These are phyloP conservation scores for Drosophila sp. DNA, from an alignment of 1,140 invertebrate genomes.

Conservation along the genomic window DNA sequence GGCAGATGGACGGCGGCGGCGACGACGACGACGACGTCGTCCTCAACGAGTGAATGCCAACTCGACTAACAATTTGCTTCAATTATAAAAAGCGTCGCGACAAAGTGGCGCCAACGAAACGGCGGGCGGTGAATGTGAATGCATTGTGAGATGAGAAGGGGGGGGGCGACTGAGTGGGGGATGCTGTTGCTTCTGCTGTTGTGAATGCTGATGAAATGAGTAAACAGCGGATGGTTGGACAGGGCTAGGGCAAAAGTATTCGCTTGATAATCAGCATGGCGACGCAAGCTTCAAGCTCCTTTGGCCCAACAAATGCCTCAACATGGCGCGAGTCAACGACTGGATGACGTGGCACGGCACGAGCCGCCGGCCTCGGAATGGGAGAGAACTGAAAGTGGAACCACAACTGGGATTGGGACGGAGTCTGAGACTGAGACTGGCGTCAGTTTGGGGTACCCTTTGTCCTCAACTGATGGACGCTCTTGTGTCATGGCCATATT, in stretches of 20 bases:
- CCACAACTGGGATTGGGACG: not conserved
- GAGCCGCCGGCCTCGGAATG: slow-evolving; percentile 34
- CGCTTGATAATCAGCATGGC: slow-evolving; percentile 59
- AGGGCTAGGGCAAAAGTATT: slow-evolving; percentile 25
- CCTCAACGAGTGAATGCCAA: slow-evolving; percentile 67
- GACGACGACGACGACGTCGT: not conserved
- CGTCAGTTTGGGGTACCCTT: slow-evolving; percentile 14
- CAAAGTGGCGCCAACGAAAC: slow-evolving; percentile 75
- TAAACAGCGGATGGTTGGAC: slow-evolving; percentile 59
- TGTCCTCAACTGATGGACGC: slow-evolving; percentile 9
- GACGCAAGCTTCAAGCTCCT: slow-evolving; percentile 38
- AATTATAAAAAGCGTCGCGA: slow-evolving; percentile 81
- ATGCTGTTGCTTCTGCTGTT: slow-evolving; percentile 28
- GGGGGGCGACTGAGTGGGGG: slow-evolving; percentile 22
- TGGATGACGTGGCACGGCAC: slow-evolving; percentile 34
- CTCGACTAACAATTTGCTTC: slow-evolving; percentile 79
- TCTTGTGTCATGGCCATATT: slow-evolving; percentile 14
- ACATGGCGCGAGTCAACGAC: slow-evolving; percentile 24
- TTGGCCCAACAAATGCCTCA: slow-evolving; percentile 28
- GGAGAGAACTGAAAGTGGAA: slow-evolving; percentile 42
- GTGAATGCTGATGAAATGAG: slow-evolving; percentile 42
- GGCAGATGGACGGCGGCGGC: not conserved
- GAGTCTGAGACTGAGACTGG: slow-evolving; percentile 26
- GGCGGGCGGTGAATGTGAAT: slow-evolving; percentile 40
- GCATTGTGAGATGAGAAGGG: slow-evolving; percentile 31